Conservation (phyloP, 2,888 invertebrate genomes). For the Drosophila koepferae region DNA sequence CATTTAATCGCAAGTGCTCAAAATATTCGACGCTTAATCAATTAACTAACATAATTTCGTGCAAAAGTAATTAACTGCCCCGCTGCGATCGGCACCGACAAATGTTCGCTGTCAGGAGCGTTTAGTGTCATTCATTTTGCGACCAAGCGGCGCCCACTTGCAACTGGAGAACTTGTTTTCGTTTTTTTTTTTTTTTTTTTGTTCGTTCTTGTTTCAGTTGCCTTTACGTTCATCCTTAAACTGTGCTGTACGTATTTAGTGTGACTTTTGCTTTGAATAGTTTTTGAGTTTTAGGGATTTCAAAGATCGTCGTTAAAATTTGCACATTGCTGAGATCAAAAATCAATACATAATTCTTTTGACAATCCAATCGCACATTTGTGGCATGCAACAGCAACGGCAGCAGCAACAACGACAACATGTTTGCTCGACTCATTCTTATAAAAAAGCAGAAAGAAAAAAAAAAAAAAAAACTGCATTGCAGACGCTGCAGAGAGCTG, state of each 20-base stretch:
- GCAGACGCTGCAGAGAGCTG: slow-evolving; percentile 44
- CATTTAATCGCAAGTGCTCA: slow-evolving; percentile 48
- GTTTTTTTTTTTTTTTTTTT: slow-evolving; percentile 14
- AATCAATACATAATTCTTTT: slow-evolving; percentile 82
- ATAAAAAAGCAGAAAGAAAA: slow-evolving; percentile 69
- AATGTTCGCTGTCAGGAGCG: slow-evolving; percentile 77
- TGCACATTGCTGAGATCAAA: slow-evolving; percentile 69
- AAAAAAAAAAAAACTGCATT: slow-evolving; percentile 39
- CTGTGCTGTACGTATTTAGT: slow-evolving; percentile 14
- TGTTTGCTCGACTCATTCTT: slow-evolving; percentile 77
- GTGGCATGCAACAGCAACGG: slow-evolving; percentile 71
- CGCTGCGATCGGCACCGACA: slow-evolving; percentile 68
- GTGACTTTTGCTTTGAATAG: neutral
- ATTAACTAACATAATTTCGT: slow-evolving; percentile 76
- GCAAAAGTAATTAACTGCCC: slow-evolving; percentile 79
- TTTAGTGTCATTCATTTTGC: slow-evolving; percentile 77
- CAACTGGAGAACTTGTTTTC: slow-evolving; percentile 53
- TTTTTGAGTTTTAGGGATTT: slow-evolving; percentile 15
- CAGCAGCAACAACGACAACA: slow-evolving; percentile 57
- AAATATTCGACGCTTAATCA: slow-evolving; percentile 70
- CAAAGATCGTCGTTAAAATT: slow-evolving; percentile 46
- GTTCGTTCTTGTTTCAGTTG: slow-evolving; percentile 39
- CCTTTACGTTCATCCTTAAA: slow-evolving; percentile 3
- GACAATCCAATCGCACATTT: slow-evolving; percentile 82
- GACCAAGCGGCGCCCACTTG: slow-evolving; percentile 67